Conservation (phyloP, 2,888 invertebrate genomes). For the Volucella inflata region DNA sequence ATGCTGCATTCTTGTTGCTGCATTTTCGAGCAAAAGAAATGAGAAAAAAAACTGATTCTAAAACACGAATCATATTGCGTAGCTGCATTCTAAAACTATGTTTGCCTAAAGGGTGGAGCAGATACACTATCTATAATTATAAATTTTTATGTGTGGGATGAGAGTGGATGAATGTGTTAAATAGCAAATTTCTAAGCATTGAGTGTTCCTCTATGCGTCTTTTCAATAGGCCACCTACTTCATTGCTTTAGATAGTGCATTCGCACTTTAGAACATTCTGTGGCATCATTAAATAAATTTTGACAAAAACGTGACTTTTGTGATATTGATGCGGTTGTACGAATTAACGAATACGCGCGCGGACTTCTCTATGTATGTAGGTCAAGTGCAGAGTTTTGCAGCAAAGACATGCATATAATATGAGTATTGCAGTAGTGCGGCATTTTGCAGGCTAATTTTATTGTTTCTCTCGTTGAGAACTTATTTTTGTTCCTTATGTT, state of each 20-base stretch:
- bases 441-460: conserved; percentile 55
- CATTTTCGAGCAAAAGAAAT: conserved; percentile 5
- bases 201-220: conserved; percentile 11
- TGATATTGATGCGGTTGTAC: conserved; percentile 52
- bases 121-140: conserved; percentile 55
- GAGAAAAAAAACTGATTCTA: background rate
- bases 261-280: conserved; percentile 50
- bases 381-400: conserved; percentile 70
- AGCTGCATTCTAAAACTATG: conserved; percentile 27
- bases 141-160: conserved; percentile 43
- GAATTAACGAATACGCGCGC: conserved; percentile 25
- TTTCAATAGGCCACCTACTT: background rate
- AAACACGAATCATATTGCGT: conserved; percentile 51
- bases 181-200: conserved; percentile 39
- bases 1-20: conserved; percentile 25
- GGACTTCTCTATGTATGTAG: conserved; percentile 51
- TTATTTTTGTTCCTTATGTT: conserved; percentile 32
- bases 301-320: conserved; percentile 71
- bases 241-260: conserved; percentile 31
- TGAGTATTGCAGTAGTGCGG: conserved; percentile 6
- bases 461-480: conserved; percentile 57
- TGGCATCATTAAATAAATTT: conserved; percentile 71
- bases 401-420: conserved; percentile 64
- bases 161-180: conserved; percentile 16
- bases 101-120: conserved; percentile 7